Base-by-base conservation (phyloP, 2,797 vertebrate species). In the Spheniscus humboldti region DNA sequence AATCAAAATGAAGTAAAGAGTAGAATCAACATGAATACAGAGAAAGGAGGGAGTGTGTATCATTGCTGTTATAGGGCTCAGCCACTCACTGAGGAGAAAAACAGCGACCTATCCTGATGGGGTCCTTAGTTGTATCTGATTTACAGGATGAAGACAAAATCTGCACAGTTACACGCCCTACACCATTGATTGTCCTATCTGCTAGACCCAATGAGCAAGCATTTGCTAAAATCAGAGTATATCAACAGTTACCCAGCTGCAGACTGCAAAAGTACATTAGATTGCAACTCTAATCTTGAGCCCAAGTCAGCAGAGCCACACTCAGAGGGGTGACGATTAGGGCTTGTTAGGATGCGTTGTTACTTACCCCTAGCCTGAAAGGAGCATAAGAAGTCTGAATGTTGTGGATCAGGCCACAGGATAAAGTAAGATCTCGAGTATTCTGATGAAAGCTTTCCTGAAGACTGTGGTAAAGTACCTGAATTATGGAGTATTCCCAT, bases 81-180 rank as follows among this genome's bases (percentile, higher is more conserved):
- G 66, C n/a, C 5, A 0, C 47, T 72, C 31, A 2, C 39, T 7
- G n/a, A 59, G 71, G 20, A 52, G 45, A 72, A 39, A 45, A 71
- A 4, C 59, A 15, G 15, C 0, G 2, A 5, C 28, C 18, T 56
- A 2, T 24, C 55, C 33, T 1, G 1, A 8, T 16, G 30, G 18
- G 41, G 17, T 56, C 66, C 23, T 45, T 10, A 8, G 4, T 7
- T 63, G 20, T 43, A 16, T 30, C 56, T 52, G 27, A 50, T 57
- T 31, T 35, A 41, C 6, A 14, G 39, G 30, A 12, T 39, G 22
- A 57, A 50, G 45, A 31, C 59, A 31, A 66, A n/a, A 13, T 27
- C 33, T 53, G 52, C 12, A 2, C 2, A 4, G 19, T 37, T 55
- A 19, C 33, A n/a, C 0, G 6, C 56, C 39, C 59, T 59, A 10